Base-by-base conservation (phyloP, 2,797 vertebrate genomes). In the Neosalanx taihuensis region DNA sequence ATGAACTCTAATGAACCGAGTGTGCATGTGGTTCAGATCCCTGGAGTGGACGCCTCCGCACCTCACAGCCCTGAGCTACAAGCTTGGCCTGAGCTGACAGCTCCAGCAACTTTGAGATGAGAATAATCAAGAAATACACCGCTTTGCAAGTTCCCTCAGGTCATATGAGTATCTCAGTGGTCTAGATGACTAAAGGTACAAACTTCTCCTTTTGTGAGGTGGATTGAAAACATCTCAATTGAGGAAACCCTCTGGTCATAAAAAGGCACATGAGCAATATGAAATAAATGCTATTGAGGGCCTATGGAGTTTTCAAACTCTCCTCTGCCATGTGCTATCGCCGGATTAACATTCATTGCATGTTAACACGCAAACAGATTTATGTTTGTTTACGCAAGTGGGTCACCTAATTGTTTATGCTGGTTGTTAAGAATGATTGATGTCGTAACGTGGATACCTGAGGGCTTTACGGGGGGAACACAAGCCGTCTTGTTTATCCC, bases 341-440 rank as follows among this genome's bases (percentile, higher is more conserved):
- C 4, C 57, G 61, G 67, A 84, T 84, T 69, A 76, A 65, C 75
- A 72, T 74, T 81, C 46, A 46, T 33, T 51, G 67, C 65, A 29
- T 76, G 72, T 85, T 85, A 73, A 83, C 70, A 84, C 65, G 73
- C 46, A 85, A 77, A 81, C 20, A 56, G 67, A 57, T 75, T 60
- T 30, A 33, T 23, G 33, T 73, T 63, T 80, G 85, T 87, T 86
- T 89, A 89, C 59, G 88, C 71, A 85, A 86, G 81, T 76, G 29
- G 75, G 74, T 59, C 63, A 71, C 71, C 77, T 86, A 87, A 89
- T 80, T 83, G 80, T 90, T 88, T 84, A 84, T 64, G 53, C 71
- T 71, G 61, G 70, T 61, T 77, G 73, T 84, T 81, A 76, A 80
- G 70, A 74, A 78, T 18, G 77, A n/a, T 75, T 78, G 79, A 88